Base-by-base conservation (phyloP, 1,140 invertebrate species). In the Psix sp. region DNA sequence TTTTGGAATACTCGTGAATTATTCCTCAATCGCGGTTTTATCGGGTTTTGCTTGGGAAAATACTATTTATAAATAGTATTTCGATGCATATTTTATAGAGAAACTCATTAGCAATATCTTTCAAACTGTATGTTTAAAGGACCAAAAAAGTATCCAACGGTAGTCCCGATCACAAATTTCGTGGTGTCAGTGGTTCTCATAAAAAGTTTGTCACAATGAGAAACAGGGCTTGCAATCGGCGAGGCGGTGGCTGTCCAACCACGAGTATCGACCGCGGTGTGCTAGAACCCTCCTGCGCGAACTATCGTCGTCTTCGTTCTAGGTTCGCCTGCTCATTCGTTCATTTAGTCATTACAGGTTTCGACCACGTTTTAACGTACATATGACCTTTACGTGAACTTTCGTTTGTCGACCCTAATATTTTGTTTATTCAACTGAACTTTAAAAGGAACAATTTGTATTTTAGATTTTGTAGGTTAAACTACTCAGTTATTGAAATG, bases 191-290 rank as follows among this genome's bases (percentile, higher is more conserved):
- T 29, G 26, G 26, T 29, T 29, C 26, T 29, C 26, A 24, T 39
- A 20, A 39, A 18, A 40, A 56, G 24, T 16, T 35, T 5, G 26
- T 40, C 11, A 18, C 17, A 24, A 43, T 35, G 17, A 33, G 10
- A 31, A 39, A 60, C 45, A 49, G 45, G 43, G 36, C 17, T 62
- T 36, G 18, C 46, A 36, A 57, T 52, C 39, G 38, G 56, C 13
- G 33, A 36, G 35, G 33, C 51, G 40, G 36, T 26, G 45, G 35
- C 51, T 56, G 45, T 59, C 49, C 60, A 60, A 42, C 57, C 36
- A 54, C 57, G 52, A 78, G 68, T 81, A 81, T 81, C 78, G 80
- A 81, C 80, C 80, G 68, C 43, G 18, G 45, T 26, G 60, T 60
- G 72, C 52, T 38, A 52, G 46, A 67, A 67, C 63, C 60, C 29